Evolutionary conservation across 2,113 vertebrate genomes (phyloP), one percentile per base, ranked within the genome.

Genomic region (Larimichthys polyactis): DNA sequence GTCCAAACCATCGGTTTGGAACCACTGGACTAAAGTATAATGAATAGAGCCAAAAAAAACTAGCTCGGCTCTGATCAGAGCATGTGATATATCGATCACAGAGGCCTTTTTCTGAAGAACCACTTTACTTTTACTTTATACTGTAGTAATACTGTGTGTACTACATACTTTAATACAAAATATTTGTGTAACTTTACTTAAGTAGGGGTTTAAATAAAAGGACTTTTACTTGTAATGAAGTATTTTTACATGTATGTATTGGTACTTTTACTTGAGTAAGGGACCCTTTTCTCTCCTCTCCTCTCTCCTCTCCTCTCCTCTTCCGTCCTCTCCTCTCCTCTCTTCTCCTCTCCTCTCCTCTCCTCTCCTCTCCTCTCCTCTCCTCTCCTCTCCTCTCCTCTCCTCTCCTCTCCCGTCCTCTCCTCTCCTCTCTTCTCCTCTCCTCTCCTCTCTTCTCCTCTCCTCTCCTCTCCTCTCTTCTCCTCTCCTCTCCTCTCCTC

Each of bases 261-360:
- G 11, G 16, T 24, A 27, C 20, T 75, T 75, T 11, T 24, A 54
- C 29, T 64, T 4, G 15, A 63, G 11, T 36, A 20, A 82, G n/a
- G 11, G 32, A 43, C 79, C 27, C 36, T 32, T 2, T 27, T 17
- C 44, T 4, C 27, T 27, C 27, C 27, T 27, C 27, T n/a, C n/a
- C n/a, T n/a, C n/a, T n/a, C n/a, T 10, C 19, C 29, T 70, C 55
- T 62, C 62, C 59, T 62, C 63, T 70, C 36, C 51, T 72, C 59
- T n/a, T n/a, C n/a, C n/a, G n/a, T 73, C 36, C 52, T 54, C 46
- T 40, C 27, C 49, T 66, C 68, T 64, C 44, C 32, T 60, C 51
- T 77, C 27, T 29, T 58, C 96, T 96, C 95, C 95, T 76, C 83
- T 92, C 78, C 89, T 96, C 95, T 96, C n/a, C n/a, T n/a, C n/a